These are phyloP conservation scores for Drosophila elegans DNA, from an alignment of 1,140 invertebrate species.

Conservation along the genomic window DNA sequence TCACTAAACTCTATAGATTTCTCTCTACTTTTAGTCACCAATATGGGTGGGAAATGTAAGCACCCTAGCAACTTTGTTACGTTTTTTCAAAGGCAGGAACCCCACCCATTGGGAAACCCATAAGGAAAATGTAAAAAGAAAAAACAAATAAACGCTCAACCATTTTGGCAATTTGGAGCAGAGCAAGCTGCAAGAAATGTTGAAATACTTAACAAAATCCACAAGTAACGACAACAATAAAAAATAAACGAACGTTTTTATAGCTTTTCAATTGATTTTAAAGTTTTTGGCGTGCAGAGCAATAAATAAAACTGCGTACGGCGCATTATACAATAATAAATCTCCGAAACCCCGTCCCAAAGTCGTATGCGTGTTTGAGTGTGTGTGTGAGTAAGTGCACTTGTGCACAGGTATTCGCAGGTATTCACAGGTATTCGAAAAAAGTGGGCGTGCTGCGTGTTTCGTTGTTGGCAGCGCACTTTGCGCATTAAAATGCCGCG, in stretches of 20 bases:
- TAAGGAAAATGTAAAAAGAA: conserved; percentile 24
- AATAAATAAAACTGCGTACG: conserved; percentile 78
- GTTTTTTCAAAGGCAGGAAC: conserved; percentile 44
- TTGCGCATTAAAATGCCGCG: conserved; percentile 78
- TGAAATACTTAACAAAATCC: conserved; percentile 78
- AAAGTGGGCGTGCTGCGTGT: conserved; percentile 79
- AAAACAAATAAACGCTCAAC: conserved; percentile 34
- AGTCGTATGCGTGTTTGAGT: conserved; percentile 9
- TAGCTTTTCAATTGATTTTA: conserved; percentile 80
- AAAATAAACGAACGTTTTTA: conserved; percentile 79
- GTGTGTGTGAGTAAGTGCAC: conserved; percentile 5
- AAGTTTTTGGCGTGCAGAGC: conserved; percentile 66
- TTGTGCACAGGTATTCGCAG: conserved; percentile 5
- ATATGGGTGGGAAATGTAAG: neutral
- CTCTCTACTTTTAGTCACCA: conserved; percentile 5
- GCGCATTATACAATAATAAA: conserved; percentile 80
- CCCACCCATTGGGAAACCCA: conserved; percentile 66
- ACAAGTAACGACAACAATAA: conserved; percentile 71
- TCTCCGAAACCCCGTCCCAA: conserved; percentile 50
- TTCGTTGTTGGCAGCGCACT: conserved; percentile 69
- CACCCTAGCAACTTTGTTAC: conserved; percentile 11
- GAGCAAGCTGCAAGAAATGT: conserved; percentile 70
- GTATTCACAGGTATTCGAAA: conserved; percentile 39
- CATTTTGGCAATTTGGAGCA: conserved; percentile 78
- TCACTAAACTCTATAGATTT: conserved; percentile 20